phyloP scores from a whole-genome alignment of 2,797 vertebrate species.

The Sebastiscus tertius region DNA sequence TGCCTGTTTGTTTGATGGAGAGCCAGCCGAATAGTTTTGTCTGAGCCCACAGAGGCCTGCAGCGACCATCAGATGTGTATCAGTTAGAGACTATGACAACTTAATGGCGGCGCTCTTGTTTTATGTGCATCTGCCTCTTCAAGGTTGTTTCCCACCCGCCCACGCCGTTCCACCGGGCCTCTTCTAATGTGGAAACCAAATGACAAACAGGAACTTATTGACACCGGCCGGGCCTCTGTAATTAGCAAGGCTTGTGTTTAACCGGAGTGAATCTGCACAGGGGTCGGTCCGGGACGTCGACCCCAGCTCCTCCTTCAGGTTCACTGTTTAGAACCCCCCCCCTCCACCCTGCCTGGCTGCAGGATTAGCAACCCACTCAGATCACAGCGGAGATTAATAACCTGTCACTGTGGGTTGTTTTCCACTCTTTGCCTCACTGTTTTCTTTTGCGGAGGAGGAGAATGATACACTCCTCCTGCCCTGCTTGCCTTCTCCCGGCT shows the following conservation, averaged over 20 bases:
- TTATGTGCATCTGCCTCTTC: constrained; percentile 57
- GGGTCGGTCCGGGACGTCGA: background rate
- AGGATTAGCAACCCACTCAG: constrained; percentile 56
- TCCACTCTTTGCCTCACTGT: constrained; percentile 47
- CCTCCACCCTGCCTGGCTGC: background rate
- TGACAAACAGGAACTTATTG: constrained; percentile 38
- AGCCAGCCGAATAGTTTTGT: constrained; percentile 45
- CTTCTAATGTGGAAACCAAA: constrained; percentile 19
- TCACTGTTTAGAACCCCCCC: background rate
- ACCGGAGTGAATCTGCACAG: background rate
- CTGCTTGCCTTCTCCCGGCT: background rate
- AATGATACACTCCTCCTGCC: constrained; percentile 45
- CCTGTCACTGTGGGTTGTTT: constrained; percentile 68
- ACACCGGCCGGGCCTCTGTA: constrained; percentile 2
- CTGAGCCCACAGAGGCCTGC: constrained; percentile 35
- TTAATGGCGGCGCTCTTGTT: constrained; percentile 59
- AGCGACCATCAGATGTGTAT: constrained; percentile 55
- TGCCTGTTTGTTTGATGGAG: constrained; percentile 58
- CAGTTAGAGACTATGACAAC: constrained; percentile 61
- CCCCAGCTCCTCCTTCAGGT: background rate
- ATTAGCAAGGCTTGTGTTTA: constrained; percentile 27
- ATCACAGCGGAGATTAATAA: constrained; percentile 73
- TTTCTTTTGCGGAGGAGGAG: constrained; percentile 45
- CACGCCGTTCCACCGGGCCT: constrained; percentile 11
- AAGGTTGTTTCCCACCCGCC: constrained; percentile 50